Evolutionary conservation across 1,140 invertebrate species (phyloP).

Genomic region (Orius insidiosus): DNA sequence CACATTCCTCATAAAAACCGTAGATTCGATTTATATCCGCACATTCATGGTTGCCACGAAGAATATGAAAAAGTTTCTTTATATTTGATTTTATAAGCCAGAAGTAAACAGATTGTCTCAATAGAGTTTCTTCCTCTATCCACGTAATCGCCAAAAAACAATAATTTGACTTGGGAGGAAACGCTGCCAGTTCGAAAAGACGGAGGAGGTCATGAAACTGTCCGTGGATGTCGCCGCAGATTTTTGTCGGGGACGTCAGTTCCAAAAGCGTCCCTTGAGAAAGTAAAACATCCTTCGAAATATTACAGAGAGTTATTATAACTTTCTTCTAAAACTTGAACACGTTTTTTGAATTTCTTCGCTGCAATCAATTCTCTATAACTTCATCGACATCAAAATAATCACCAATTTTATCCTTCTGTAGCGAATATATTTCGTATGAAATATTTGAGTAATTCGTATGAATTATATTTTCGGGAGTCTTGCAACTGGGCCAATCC

Average conservation of each 20-base stretch:
- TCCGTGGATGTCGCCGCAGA: slow-evolving; percentile 82
- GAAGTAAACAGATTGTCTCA: slow-evolving; percentile 66
- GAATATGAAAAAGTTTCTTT: slow-evolving; percentile 81
- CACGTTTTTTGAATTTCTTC: neutral
- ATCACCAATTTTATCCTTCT: no score
- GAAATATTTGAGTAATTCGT: no score
- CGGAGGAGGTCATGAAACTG: slow-evolving; percentile 82
- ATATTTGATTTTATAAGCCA: slow-evolving; percentile 94
- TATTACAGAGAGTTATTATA: neutral
- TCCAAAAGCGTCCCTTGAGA: neutral
- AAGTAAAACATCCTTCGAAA: neutral
- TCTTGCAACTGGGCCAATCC: no score
- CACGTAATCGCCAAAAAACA: slow-evolving; percentile 84
- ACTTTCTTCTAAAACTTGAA: neutral
- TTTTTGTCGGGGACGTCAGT: slow-evolving; percentile 20
- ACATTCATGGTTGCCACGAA: slow-evolving; percentile 75
- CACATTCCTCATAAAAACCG: slow-evolving; percentile 82
- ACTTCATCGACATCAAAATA: no score
- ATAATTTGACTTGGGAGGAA: slow-evolving; percentile 90
- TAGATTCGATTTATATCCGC: slow-evolving; percentile 76
- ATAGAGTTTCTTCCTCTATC: slow-evolving; percentile 73
- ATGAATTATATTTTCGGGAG: no score
- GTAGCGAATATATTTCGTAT: no score
- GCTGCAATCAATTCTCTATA: no score
- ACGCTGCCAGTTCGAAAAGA: slow-evolving; percentile 90